Evolutionary conservation across 2,113 vertebrate genomes (phyloP).

Genomic region (Petrocephalus microphthalmus): DNA sequence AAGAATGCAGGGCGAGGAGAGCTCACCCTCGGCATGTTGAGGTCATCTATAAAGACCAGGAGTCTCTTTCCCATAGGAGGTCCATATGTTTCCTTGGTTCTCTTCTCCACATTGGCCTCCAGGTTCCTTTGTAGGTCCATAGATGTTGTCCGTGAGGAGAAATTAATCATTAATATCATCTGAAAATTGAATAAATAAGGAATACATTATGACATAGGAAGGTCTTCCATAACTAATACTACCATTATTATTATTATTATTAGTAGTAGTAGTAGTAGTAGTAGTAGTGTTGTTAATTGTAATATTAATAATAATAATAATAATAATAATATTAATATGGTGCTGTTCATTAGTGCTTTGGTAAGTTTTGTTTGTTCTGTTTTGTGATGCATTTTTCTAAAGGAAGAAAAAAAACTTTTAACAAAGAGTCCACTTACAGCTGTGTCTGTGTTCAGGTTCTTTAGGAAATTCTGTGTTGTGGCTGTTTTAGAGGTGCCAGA

Average conservation of each 20-base stretch:
- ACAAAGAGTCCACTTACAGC: conserved; percentile 55
- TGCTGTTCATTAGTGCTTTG: not conserved
- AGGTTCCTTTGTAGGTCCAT: conserved; percentile 89
- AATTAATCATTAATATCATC: conserved; percentile 77
- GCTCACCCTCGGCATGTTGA: conserved; percentile 91
- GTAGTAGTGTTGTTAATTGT: too few relatives aligned
- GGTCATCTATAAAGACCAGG: conserved; percentile 88
- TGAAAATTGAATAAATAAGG: conserved; percentile 39
- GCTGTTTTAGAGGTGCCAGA: conserved; percentile 95
- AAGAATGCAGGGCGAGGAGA: not conserved
- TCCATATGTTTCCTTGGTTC: conserved; percentile 82
- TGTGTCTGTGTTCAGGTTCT: conserved; percentile 62
- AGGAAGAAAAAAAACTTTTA: not conserved
- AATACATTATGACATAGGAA: conserved; percentile 13
- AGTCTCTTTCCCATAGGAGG: conserved; percentile 86
- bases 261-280: too few relatives aligned
- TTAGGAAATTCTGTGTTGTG: conserved; percentile 84
- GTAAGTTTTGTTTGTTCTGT: not conserved
- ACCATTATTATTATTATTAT: too few relatives aligned
- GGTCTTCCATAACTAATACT: not conserved
- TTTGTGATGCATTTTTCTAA: not conserved
- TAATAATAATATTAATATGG: not conserved
- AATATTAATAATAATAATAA: not conserved
- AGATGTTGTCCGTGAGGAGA: conserved; percentile 92
- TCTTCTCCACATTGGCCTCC: conserved; percentile 87